Base-by-base conservation (phyloP, 2,797 vertebrate species). In the Zonotrichia albicollis region DNA sequence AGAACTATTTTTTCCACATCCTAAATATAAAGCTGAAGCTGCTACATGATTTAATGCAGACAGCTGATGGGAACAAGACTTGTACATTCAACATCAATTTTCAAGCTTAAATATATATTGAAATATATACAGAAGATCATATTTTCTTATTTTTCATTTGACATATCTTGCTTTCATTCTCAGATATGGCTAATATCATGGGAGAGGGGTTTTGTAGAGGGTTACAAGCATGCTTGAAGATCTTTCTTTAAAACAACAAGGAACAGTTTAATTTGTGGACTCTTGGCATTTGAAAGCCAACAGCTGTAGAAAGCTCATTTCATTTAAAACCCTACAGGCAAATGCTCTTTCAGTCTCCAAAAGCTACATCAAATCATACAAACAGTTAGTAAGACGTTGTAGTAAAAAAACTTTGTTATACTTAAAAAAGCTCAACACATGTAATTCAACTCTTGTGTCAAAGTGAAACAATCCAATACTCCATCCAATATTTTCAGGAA, bases 301-400 rank as follows among this genome's bases (percentile, higher is more conserved):
- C 66, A 95, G 87, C 89, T 92, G 92, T 79, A 94, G 66, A 89
- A 91, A 94, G 73, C 79, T 84, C 87, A 89, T 93, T 95, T 91
- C 38, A 84, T 88, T 76, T 91, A 58, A 95, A 94, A 95, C 70
- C 43, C 84, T 73, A 76, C 57, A 91, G 83, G 82, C 84, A 95
- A 94, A 83, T 70, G 54, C 40, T 78, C 82, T 65, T 60, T 40
- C 51, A 84, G 66, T 40, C 43, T 89, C 76, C 64, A 92, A 94
- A 91, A 88, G 34, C 71, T 84, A 43, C 87, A 88, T 67, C 64
- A 93, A 45, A 71, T 86, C 77, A 87, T 6, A 5, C 55, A 83
- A 88, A 95, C 76, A n/a, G 60, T n/a, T 54, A 65, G 42, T 60
- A 92, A 89, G 79, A 40, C 70, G 51, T 13, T 87, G 54, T 43